Conservation (phyloP, 2,113 vertebrate genomes). For the Gopherus evgoodei region DNA sequence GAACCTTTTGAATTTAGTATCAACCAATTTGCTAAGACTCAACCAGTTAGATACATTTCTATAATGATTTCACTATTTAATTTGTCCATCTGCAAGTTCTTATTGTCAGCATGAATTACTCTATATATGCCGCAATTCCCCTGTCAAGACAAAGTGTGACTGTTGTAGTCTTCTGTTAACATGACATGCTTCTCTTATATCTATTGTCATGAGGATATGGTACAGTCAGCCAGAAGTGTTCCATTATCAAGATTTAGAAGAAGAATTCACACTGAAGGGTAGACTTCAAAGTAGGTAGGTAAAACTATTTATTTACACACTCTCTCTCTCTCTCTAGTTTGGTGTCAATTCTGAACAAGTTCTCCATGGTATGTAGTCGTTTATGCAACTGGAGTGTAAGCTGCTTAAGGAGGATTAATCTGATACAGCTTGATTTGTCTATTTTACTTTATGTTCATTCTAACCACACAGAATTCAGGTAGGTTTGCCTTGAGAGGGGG, state of each 20-base stretch:
- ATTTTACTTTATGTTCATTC: conserved; percentile 15
- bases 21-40: conserved; percentile 30
- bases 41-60: conserved; percentile 65
- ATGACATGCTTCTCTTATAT: conserved; percentile 31
- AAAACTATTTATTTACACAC: background rate
- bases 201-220: background rate
- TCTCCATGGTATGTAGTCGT: background rate
- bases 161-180: conserved; percentile 35
- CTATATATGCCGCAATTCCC: conserved; percentile 27
- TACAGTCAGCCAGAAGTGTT: conserved; percentile 38
- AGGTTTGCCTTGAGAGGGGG: background rate
- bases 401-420: background rate
- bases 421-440: conserved; percentile 22
- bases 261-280: background rate
- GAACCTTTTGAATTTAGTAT: conserved; percentile 10
- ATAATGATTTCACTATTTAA: conserved; percentile 63
- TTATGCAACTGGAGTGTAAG: background rate
- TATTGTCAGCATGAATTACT: conserved; percentile 58
- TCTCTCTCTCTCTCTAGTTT: background rate
- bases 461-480: background rate
- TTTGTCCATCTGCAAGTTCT: conserved; percentile 67
- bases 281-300: background rate
- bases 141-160: conserved; percentile 58
- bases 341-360: conserved; percentile 24
- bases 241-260: conserved; percentile 20